phyloP scores from a whole-genome alignment of 2,113 vertebrate species.

The Passer domesticus region DNA sequence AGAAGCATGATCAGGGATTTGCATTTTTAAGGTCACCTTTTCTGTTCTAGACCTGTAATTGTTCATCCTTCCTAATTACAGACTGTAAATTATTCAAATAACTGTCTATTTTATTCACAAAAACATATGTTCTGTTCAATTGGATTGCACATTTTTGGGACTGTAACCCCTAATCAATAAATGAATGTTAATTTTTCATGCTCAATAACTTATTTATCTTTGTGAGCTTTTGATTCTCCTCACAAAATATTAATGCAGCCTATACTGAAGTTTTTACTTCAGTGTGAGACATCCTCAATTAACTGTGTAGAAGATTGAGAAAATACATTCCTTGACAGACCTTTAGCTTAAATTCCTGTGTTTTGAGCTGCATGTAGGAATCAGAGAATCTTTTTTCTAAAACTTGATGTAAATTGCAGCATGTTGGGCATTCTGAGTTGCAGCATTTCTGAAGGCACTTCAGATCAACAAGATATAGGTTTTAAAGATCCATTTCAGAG shows the following conservation, averaged over 20 bases:
- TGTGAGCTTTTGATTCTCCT: not conserved
- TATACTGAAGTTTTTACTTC: not conserved
- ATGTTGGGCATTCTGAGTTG: too few relatives aligned
- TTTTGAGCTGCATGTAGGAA: not conserved
- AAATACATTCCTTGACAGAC: not conserved
- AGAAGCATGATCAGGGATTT: not conserved
- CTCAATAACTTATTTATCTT: not conserved
- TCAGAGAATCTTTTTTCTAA: not conserved
- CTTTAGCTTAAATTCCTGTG: not conserved
- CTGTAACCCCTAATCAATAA: not conserved
- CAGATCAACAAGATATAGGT: not conserved
- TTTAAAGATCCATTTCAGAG: not conserved
- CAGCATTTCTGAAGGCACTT: conserved; percentile 19
- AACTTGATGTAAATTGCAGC: not conserved
- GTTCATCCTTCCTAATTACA: conserved; percentile 39
- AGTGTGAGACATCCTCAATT: not conserved
- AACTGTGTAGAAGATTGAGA: not conserved
- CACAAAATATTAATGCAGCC: not conserved
- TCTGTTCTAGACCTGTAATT: conserved; percentile 21
- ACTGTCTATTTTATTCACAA: not conserved
- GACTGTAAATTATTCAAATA: not conserved
- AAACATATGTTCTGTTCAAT: not conserved
- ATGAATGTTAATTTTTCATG: not conserved
- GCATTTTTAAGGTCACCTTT: conserved; percentile 8
- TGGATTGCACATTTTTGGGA: not conserved